A percentile compares a stretch with the other conserved stretches of the same genome.
Conservation (phyloP, 2,888 invertebrate genomes). For the Bruchidius siliquastri region DNA sequence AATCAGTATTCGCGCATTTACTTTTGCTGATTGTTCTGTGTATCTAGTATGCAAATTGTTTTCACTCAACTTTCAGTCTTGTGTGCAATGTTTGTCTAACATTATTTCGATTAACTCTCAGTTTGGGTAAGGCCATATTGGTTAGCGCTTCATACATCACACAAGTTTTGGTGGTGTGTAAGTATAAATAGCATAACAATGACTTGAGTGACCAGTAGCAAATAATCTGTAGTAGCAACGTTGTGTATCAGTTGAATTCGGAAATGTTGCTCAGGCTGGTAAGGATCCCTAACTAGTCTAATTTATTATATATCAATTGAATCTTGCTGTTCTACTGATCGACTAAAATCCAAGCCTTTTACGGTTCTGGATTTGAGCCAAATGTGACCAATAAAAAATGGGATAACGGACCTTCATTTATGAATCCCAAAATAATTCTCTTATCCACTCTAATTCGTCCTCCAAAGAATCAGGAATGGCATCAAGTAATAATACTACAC, state of each 20-base stretch:
- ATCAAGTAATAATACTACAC: too few relatives aligned
- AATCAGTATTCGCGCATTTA: background rate
- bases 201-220: constrained; percentile 11
- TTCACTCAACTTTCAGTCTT: constrained; percentile 13
- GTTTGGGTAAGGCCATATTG: constrained; percentile 11
- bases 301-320: too few relatives aligned
- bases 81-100: constrained; percentile 11
- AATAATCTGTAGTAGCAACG: constrained; percentile 7
- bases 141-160: constrained; percentile 9
- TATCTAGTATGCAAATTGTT: constrained; percentile 1
- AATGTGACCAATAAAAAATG: too few relatives aligned
- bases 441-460: too few relatives aligned
- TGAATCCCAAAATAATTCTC: too few relatives aligned
- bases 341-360: too few relatives aligned
- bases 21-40: background rate
- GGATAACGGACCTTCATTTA: too few relatives aligned
- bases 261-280: background rate
- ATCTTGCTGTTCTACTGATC: too few relatives aligned
- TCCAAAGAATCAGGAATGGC: too few relatives aligned
- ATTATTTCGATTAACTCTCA: constrained; percentile 4
- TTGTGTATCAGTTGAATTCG: background rate
- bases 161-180: constrained; percentile 8
- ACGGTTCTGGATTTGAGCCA: too few relatives aligned
- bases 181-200: constrained; percentile 14
- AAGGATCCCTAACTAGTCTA: background rate